Evolutionary conservation across 2,113 vertebrate species (phyloP), one percentile per base, ranked within the genome.

Genomic region (Pipra filicauda): DNA sequence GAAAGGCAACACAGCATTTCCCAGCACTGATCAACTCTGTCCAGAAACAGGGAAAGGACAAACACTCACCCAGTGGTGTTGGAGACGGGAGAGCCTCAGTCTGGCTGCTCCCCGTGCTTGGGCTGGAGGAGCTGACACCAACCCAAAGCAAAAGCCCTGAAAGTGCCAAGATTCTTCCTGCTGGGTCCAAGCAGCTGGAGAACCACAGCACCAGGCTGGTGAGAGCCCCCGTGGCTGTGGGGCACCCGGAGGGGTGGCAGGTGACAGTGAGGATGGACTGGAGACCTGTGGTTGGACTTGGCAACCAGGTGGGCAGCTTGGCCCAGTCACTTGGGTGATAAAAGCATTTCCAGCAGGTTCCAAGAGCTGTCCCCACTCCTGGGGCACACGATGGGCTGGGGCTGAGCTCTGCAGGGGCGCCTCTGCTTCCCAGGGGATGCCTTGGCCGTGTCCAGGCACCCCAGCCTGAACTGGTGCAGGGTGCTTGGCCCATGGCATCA

Each of bases 351-450:
- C 72, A 78, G 46, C 24, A 33, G 18, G 6, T 49, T 79, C 28
- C 43, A 54, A 51, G 43, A 64, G 67, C 30, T 49, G 1, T 37
- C 43, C 54, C 49, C 1, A 8, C 44, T 89, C 43, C 61, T 39
- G 66, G 23, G 49, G 30, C 22, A 37, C 33, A 26, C 0, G 0
- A 14, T 16, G 58, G 55, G 49, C 8, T 54, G 12, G 8, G 11
- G 15, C 54, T 87, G 6, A 51, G 27, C 66, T 88, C 75, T 70
- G 24, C 44, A 30, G 77, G 22, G 46, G 5, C 12, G 20, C 18
- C 51, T 5, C 46, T 66, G 39, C 83, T 70, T 37, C 33, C 12
- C 15, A 5, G 30, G 21, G 28, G 8, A 2, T 39, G 41, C 28
- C 77, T 58, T 23, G 58, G 23, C 54, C 5, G 1, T 33, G 39